These are phyloP conservation scores for Helicorthomorpha holstii DNA, from an alignment of 1,140 invertebrate genomes.

Conservation along the genomic window DNA sequence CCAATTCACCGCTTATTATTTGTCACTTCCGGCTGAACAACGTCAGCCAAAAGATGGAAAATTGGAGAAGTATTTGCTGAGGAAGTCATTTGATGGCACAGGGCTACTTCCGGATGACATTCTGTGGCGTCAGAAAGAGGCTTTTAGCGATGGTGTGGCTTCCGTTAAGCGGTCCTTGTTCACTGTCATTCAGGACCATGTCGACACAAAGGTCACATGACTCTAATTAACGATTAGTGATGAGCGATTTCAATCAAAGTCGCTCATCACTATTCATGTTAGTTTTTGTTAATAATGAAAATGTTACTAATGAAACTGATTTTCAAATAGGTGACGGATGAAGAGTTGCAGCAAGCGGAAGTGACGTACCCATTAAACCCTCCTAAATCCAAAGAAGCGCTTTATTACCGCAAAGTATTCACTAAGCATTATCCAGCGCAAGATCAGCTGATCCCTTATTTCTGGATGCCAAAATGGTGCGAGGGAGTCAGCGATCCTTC, in stretches of 20 bases:
- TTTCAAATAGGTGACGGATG: no score
- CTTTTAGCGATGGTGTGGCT: constrained; percentile 67
- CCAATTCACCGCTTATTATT: constrained; percentile 39
- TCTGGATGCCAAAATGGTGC: constrained; percentile 71
- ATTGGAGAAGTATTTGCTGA: constrained; percentile 67
- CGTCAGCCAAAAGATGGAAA: constrained; percentile 53
- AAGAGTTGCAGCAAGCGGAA: constrained; percentile 35
- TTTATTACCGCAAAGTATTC: constrained; percentile 56
- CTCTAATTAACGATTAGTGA: no score
- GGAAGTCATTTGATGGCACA: constrained; percentile 51
- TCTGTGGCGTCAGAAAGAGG: constrained; percentile 79
- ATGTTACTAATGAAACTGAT: no score
- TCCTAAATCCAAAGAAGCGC: constrained; percentile 63
- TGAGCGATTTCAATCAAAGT: no score
- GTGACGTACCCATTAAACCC: constrained; percentile 45
- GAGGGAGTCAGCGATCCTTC: constrained; percentile 51
- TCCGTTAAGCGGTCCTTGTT: constrained; percentile 58
- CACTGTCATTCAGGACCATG: constrained; percentile 52
- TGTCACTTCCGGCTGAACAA: constrained; percentile 39
- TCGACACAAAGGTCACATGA: constrained; percentile 35
- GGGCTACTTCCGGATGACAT: constrained; percentile 62
- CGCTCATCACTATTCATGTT: no score
- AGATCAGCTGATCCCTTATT: constrained; percentile 41
- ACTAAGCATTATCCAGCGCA: constrained; percentile 43
- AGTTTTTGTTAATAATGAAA: no score